Conservation (phyloP, 1,140 invertebrate genomes). For the Daktulosphaira vitifoliae region DNA sequence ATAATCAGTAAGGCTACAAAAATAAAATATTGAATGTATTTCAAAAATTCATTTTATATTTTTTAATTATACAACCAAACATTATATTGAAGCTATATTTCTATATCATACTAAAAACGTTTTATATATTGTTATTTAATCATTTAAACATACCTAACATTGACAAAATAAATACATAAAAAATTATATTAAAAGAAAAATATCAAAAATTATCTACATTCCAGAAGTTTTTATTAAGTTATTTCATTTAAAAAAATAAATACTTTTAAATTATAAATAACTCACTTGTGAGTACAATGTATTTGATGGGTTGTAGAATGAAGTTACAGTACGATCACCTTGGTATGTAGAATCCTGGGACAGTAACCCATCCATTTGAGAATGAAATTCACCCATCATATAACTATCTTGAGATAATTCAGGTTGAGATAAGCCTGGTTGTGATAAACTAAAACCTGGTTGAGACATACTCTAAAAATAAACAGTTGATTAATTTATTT, state of each 20-base stretch:
- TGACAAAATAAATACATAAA: too few relatives aligned
- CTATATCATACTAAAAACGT: too few relatives aligned
- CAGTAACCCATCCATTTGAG: conserved; percentile 85
- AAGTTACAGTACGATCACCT: conserved; percentile 55
- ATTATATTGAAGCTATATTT: not conserved
- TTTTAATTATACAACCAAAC: not conserved
- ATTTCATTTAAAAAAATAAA: too few relatives aligned
- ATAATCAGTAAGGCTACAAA: conserved; percentile 16
- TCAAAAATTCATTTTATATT: not conserved
- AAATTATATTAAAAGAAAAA: too few relatives aligned
- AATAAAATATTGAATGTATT: too few relatives aligned
- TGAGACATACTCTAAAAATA: conserved; percentile 59
- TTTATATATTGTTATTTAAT: too few relatives aligned
- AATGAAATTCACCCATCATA: conserved; percentile 77
- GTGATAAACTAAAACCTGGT: conserved; percentile 55
- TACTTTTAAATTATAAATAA: too few relatives aligned
- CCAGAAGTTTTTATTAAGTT: too few relatives aligned
- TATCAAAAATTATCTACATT: too few relatives aligned
- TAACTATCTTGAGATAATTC: conserved; percentile 82
- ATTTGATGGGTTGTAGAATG: conserved; percentile 51
- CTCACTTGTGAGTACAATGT: conserved; percentile 50
- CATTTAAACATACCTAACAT: too few relatives aligned
- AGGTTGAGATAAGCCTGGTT: conserved; percentile 58
- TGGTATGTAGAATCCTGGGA: conserved; percentile 93
- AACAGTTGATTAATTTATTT: not conserved